These are phyloP conservation scores for Epinotia ramella DNA, from an alignment of 2,888 invertebrate genomes.

Conservation along the genomic window DNA sequence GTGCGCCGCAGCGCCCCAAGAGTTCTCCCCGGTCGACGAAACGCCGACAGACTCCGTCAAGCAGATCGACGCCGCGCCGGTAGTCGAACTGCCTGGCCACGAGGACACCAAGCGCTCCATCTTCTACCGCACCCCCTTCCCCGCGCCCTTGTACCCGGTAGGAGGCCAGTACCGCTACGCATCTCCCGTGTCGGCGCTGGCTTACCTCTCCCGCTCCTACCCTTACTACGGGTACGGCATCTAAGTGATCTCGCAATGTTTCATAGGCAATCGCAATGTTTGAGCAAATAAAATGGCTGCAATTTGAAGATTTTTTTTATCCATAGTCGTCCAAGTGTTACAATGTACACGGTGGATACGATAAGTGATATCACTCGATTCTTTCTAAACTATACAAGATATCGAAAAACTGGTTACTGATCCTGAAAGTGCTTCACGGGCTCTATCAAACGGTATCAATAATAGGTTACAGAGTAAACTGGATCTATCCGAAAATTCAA, in stretches of 20 bases:
- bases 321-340: background rate
- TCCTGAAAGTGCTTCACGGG: no score
- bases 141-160: background rate
- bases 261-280: background rate
- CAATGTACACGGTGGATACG: no score
- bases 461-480: no score
- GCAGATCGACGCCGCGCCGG: background rate
- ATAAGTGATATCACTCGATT: no score
- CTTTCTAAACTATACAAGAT: no score
- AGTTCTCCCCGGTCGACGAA: no score
- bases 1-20: background rate
- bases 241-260: background rate
- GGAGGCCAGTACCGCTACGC: background rate
- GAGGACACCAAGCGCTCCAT: background rate
- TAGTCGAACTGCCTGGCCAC: background rate
- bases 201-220: background rate
- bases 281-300: constrained; percentile 15
- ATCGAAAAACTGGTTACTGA: no score
- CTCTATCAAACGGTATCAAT: no score
- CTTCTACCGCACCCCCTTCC: background rate
- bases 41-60: no score
- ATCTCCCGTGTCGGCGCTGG: background rate
- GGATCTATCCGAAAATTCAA: no score
- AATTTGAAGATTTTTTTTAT: background rate
- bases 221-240: background rate